A percentile compares a stretch with the other conserved stretches of the same genome.
Conservation (phyloP, 2,113 vertebrate genomes). For the Proterorhinus semilunaris region DNA sequence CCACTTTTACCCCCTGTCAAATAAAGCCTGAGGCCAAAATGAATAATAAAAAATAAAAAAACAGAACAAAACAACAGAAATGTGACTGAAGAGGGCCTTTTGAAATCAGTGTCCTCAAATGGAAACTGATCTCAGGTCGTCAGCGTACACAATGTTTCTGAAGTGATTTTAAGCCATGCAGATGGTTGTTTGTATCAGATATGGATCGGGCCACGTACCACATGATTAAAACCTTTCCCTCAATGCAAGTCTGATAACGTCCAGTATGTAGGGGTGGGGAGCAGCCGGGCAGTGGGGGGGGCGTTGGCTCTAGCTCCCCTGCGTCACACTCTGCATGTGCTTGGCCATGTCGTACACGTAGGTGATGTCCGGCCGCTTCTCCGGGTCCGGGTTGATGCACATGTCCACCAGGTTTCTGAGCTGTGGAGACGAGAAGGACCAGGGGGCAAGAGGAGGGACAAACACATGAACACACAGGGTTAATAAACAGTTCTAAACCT, state of each 20-base stretch:
- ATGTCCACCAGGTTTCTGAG: constrained; percentile 95
- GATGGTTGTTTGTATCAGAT: constrained; percentile 8
- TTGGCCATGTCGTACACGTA: constrained; percentile 95
- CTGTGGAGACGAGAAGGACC: constrained; percentile 62
- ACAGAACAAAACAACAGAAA: too few relatives aligned
- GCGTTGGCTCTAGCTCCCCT: constrained; percentile 79
- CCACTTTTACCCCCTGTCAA: too few relatives aligned
- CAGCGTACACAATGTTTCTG: too few relatives aligned
- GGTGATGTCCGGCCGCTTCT: constrained; percentile 95
- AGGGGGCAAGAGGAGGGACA: constrained; percentile 5
- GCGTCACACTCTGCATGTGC: constrained; percentile 86
- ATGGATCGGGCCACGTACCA: constrained; percentile 17
- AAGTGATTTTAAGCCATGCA: too few relatives aligned
- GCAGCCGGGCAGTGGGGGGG: constrained; percentile 33
- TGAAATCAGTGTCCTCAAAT: too few relatives aligned
- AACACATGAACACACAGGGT: background rate
- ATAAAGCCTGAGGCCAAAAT: too few relatives aligned
- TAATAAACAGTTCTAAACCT: too few relatives aligned
- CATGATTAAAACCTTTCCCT: constrained; percentile 31
- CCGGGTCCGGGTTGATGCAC: constrained; percentile 98
- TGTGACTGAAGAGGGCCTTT: too few relatives aligned
- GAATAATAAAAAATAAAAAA: too few relatives aligned
- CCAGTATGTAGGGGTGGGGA: constrained; percentile 32
- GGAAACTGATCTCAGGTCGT: too few relatives aligned
- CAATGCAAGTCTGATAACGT: constrained; percentile 43